Evolutionary conservation across 2,113 vertebrate genomes (phyloP), one percentile per base, ranked within the genome.

Genomic region (Nipponia nippon): DNA sequence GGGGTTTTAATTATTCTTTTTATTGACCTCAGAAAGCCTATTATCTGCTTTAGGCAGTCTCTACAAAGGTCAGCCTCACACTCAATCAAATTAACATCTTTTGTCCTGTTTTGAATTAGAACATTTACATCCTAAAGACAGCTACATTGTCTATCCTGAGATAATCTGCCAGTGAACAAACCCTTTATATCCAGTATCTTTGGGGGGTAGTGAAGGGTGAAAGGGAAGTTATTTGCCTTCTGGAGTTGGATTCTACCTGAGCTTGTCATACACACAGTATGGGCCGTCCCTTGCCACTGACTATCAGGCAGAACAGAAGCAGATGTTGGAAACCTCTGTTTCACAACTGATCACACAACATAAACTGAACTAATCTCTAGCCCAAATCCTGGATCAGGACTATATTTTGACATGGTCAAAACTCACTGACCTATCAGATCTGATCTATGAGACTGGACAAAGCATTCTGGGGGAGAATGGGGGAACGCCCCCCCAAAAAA

Each of bases 401-500:
- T 65, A 1, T 63, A 22, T 83, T 93, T 75, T 71, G 25, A 22
- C 30, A 17, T 26, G 8, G 13, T 46, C 32, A 34, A 83, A 92
- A 61, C 2, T 3, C 29, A 27, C 11, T 83, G n/a, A 42, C 17
- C n/a, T 65, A 14, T 66, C 29, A 67, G 44, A 62, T 80, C 16
- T 13, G 18, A 56, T 53, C 22, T 71, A 6, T 19, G 30, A 76
- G 32, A 46, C 29, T 34, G 52, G 32, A 49, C 46, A 84, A 77
- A 88, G 3, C 6, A 10, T 75, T 66, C 63, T 29, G 21, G 9
- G 20, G 13, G 14, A 81, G 32, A 70, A 75, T 9, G 32, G 26
- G 18, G 22, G 52, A 79, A 52, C 20, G 16, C 0, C 1, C 1
- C 4, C 13, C 25, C 3, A 6, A 22, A 27, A 16, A 82, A 15